Conservation (phyloP, 2,888 invertebrate species). For the Drosophila acutilabella region DNA sequence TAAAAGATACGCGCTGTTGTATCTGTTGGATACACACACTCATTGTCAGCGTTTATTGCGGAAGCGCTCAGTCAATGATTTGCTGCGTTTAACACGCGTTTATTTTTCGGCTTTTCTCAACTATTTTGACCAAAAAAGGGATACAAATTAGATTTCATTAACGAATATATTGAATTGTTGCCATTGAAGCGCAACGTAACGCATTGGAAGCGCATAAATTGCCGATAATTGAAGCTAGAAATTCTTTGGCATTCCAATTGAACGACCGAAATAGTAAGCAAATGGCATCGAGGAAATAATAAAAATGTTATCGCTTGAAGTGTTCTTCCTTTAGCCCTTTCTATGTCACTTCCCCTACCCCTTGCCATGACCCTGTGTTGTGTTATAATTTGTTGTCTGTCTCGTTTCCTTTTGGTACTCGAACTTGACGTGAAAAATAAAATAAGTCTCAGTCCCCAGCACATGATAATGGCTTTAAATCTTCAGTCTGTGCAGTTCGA, state of each 20-base stretch:
- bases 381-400: slow-evolving; percentile 54
- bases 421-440: slow-evolving; percentile 62
- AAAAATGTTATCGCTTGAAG: slow-evolving; percentile 75
- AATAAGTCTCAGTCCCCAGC: slow-evolving; percentile 9
- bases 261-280: slow-evolving; percentile 32
- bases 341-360: background rate
- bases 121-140: slow-evolving; percentile 44
- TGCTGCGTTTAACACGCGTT: slow-evolving; percentile 70
- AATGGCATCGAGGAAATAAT: slow-evolving; percentile 59
- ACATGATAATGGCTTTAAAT: slow-evolving; percentile 3
- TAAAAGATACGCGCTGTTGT: slow-evolving; percentile 32
- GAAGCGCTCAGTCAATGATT: slow-evolving; percentile 68
- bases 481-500: background rate
- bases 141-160: slow-evolving; percentile 47
- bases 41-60: slow-evolving; percentile 59
- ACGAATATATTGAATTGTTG: slow-evolving; percentile 3
- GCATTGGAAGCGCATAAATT: slow-evolving; percentile 29
- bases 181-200: slow-evolving; percentile 67
- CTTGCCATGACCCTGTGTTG: background rate
- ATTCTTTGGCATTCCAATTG: slow-evolving; percentile 16
- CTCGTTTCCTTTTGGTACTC: slow-evolving; percentile 74
- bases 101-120: slow-evolving; percentile 14
- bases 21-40: slow-evolving; percentile 32
- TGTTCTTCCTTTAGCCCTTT: slow-evolving; percentile 22
- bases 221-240: slow-evolving; percentile 22